These are phyloP conservation scores for Goniozus legneri DNA, from an alignment of 1,140 invertebrate genomes.

Conservation along the genomic window DNA sequence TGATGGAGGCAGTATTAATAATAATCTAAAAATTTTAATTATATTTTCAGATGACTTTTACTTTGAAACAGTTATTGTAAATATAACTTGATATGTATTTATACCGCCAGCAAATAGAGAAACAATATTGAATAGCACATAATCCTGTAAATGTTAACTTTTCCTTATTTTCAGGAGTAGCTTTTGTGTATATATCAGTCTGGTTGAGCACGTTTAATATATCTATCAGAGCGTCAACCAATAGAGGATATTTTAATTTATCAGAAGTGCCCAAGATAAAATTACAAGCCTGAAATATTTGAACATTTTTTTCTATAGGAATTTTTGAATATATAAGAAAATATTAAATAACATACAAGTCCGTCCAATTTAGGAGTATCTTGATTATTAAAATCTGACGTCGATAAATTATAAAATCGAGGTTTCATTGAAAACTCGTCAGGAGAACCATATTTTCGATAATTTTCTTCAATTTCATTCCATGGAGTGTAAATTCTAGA, in stretches of 20 bases:
- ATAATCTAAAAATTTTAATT: slow-evolving; percentile 51
- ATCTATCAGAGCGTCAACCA: slow-evolving; percentile 83
- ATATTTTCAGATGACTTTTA: background rate
- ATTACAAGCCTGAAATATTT: slow-evolving; percentile 78
- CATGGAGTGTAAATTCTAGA: slow-evolving; percentile 72
- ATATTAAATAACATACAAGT: slow-evolving; percentile 63
- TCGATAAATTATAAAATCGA: slow-evolving; percentile 82
- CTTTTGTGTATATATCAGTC: slow-evolving; percentile 51
- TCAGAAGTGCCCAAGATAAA: slow-evolving; percentile 88
- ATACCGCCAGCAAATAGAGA: slow-evolving; percentile 80
- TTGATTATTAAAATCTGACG: slow-evolving; percentile 71
- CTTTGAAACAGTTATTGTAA: too few species aligned
- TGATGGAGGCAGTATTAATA: slow-evolving; percentile 82
- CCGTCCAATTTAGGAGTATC: slow-evolving; percentile 89
- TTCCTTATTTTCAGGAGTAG: slow-evolving; percentile 47
- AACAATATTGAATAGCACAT: slow-evolving; percentile 88
- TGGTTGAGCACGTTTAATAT: slow-evolving; percentile 71
- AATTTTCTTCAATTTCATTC: slow-evolving; percentile 77
- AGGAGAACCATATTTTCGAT: slow-evolving; percentile 67
- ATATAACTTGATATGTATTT: slow-evolving; percentile 13
- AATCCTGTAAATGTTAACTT: slow-evolving; percentile 67
- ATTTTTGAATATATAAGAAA: slow-evolving; percentile 3
- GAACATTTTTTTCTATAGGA: slow-evolving; percentile 10
- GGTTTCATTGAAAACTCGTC: slow-evolving; percentile 78
- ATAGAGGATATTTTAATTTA: slow-evolving; percentile 80